Conservation (phyloP, 1,140 invertebrate genomes). For the Colletes gigas region DNA sequence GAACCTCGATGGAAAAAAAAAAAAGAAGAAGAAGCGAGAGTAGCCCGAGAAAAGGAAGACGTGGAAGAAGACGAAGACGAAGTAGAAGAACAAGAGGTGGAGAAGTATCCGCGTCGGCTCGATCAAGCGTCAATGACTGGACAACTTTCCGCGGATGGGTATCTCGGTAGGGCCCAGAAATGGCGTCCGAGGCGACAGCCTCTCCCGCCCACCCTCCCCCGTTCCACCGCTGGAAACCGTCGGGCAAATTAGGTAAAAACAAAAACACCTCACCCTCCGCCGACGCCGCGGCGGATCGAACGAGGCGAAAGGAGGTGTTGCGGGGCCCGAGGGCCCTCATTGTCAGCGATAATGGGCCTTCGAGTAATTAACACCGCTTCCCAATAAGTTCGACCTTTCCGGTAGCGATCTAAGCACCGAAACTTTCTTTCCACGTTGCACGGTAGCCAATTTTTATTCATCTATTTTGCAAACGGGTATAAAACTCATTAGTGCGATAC, state of each 20-base stretch:
- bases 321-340: slow-evolving; percentile 45
- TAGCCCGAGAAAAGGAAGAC: slow-evolving; percentile 7
- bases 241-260: slow-evolving; percentile 75
- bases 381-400: slow-evolving; percentile 27
- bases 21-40: neutral
- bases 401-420: slow-evolving; percentile 21
- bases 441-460: too few relatives aligned
- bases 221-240: neutral
- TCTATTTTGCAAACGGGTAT: too few relatives aligned
- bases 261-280: slow-evolving; percentile 63
- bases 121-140: slow-evolving; percentile 75
- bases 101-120: slow-evolving; percentile 67
- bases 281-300: slow-evolving; percentile 18
- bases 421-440: slow-evolving; percentile 1
- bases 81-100: slow-evolving; percentile 15
- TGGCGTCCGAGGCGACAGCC: slow-evolving; percentile 62
- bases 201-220: slow-evolving; percentile 35
- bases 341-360: slow-evolving; percentile 67
- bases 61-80: neutral
- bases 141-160: slow-evolving; percentile 69
- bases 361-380: slow-evolving; percentile 67
- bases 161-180: slow-evolving; percentile 63
- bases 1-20: neutral
- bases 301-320: slow-evolving; percentile 60
- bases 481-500: too few relatives aligned